Base-by-base conservation (phyloP, 2,888 invertebrate genomes). In the Drosophila peninsularis region DNA sequence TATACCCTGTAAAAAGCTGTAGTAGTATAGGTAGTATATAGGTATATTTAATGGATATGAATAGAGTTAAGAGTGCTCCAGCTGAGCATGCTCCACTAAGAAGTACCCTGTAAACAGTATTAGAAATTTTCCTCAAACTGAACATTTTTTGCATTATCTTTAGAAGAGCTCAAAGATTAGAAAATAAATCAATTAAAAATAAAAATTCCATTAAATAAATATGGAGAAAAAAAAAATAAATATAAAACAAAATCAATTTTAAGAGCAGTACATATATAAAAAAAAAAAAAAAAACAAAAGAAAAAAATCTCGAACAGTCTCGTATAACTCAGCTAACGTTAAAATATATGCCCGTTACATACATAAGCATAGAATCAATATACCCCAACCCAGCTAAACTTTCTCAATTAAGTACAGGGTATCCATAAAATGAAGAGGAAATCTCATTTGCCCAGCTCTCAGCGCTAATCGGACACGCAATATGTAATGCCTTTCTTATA, bases 381-480 rank as follows among this genome's bases (percentile, higher is more conserved):
- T 24, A 14, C 36, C 44, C 13, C 19, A 24, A 24, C 3, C n/a
- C 5, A 3, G 11, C 27, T 13, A 1, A 27, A 5, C 19, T 41
- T 42, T 34, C 11, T 27, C 41, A 41, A 19, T 17, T 45, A 14
- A 21, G 17, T 45, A 36, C 27, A 56, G 56, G 45, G 56, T 45
- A 63, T 58, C 2, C 14, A 14, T 37, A 41, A 42, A 41, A 39
- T 14, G 30, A 61, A 45, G 66, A 65, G 53, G 53, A 50, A 58
- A 45, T 32, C 21, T 55, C 44, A 71, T 63, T 70, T 57, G 44
- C 54, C 65, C 30, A 52, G 41, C 62, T 34, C 17, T 30, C 41
- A 37, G 44, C 54, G 69, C 65, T 84, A 66, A 82, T 56, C 57
- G 58, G 52, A 58, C 76, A 82, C 76, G 84, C 76, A 85, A 82